A percentile compares a stretch with the other conserved stretches of the same genome.
Conservation (phyloP, 2,888 invertebrate genomes). For the Dolomedes plantarius region DNA sequence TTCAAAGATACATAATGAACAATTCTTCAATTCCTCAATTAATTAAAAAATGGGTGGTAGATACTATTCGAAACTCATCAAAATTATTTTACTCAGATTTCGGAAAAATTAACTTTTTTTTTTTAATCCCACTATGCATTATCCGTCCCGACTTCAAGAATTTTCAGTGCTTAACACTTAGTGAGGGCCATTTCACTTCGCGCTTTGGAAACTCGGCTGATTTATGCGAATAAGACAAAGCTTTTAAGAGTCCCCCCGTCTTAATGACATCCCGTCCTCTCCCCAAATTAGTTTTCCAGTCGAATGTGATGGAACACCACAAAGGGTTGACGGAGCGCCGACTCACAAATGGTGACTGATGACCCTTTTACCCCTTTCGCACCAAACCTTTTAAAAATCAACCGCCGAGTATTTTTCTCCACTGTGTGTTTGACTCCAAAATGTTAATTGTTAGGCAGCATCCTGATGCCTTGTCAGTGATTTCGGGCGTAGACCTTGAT, state of each 20-base stretch:
- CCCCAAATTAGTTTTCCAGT: slow-evolving; percentile 35
- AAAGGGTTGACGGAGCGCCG: slow-evolving; percentile 48
- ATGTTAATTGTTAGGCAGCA: not conserved
- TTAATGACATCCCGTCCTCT: slow-evolving; percentile 50
- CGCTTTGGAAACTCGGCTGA: not conserved
- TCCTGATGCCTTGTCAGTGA: not conserved
- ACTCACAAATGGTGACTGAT: slow-evolving; percentile 53
- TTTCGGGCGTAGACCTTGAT: no score
- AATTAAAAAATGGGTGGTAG: no score
- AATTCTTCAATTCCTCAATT: no score
- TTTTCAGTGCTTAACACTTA: no score
- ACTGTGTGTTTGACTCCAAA: not conserved
- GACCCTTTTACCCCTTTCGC: slow-evolving; percentile 22
- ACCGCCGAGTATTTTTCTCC: not conserved
- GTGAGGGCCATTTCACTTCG: no score
- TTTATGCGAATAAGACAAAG: not conserved
- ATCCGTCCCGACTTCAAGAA: no score
- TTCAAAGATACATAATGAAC: no score
- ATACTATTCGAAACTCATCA: no score
- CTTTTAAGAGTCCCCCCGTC: not conserved
- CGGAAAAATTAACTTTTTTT: no score
- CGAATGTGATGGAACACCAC: slow-evolving; percentile 22
- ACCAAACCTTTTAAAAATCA: not conserved
- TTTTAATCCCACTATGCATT: no score
- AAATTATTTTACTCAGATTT: no score